phyloP scores from a whole-genome alignment of 2,797 vertebrate genomes.

The Dermochelys coriacea region DNA sequence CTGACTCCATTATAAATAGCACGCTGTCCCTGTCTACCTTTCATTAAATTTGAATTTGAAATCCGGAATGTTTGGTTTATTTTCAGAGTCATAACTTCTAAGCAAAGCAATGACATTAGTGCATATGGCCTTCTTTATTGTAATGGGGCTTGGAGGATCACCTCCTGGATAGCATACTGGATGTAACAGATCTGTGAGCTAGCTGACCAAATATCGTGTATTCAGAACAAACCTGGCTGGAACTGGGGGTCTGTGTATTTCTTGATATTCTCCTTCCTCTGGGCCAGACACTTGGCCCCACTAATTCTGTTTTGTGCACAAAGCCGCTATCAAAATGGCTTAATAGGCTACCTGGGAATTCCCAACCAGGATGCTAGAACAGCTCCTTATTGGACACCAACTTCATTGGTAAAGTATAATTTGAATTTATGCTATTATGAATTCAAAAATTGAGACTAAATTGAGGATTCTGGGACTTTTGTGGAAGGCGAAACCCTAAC shows the following conservation, averaged over 20 bases:
- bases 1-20: neutral
- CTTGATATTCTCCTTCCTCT: fast-evolving
- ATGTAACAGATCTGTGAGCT: neutral
- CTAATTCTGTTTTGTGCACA: neutral
- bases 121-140: neutral
- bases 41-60: neutral
- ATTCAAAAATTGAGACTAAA: neutral
- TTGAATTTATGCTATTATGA: fast-evolving
- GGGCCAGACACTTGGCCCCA: neutral
- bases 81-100: neutral
- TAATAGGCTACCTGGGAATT: fast-evolving
- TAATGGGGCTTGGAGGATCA: neutral
- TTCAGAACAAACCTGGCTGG: neutral
- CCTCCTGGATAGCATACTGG: neutral
- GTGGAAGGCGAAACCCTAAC: neutral
- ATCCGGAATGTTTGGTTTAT: neutral
- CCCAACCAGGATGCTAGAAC: neutral
- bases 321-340: neutral
- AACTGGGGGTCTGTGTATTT: fast-evolving
- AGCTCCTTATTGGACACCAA: neutral
- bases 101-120: neutral
- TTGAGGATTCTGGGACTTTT: neutral
- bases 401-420: neutral
- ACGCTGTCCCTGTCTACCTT: neutral
- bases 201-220: neutral